Evolutionary conservation across 2,113 vertebrate species (phyloP).

Genomic region (Otus sunia): DNA sequence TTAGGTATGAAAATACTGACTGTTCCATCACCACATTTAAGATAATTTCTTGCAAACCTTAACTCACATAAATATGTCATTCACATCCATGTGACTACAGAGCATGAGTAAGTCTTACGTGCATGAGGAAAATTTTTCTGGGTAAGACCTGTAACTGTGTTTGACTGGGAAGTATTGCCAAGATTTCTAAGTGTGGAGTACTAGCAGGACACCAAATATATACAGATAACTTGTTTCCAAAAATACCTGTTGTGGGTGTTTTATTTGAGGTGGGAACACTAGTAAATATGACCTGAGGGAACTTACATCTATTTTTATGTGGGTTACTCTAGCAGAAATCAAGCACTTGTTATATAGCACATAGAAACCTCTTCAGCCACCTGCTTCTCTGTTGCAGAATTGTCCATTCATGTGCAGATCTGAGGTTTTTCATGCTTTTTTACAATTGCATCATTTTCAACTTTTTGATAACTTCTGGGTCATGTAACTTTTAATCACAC

Average conservation of each 20-base stretch:
- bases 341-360: not conserved
- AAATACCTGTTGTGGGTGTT: conserved; percentile 43
- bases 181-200: not conserved
- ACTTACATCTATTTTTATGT: conserved; percentile 1
- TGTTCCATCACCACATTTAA: not conserved
- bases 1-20: not conserved
- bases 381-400: not conserved
- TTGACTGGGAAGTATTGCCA: conserved; percentile 9
- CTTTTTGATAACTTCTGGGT: not conserved
- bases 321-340: not conserved
- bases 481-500: not conserved
- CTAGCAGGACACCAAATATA: not conserved
- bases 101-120: not conserved
- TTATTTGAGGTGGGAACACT: conserved; percentile 15
- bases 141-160: not conserved
- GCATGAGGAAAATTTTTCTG: not conserved
- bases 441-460: not conserved
- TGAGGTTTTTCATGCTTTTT: not conserved
- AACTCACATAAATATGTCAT: not conserved
- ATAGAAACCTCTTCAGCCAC: not conserved
- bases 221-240: conserved; percentile 31
- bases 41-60: not conserved
- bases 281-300: conserved; percentile 47
- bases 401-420: not conserved
- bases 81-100: not conserved